Percentiles rank a stretch among this genome's conserved stretches.
phyloP scores from a whole-genome alignment of 2,113 vertebrate species.

The Pontoporia blainvillei region DNA sequence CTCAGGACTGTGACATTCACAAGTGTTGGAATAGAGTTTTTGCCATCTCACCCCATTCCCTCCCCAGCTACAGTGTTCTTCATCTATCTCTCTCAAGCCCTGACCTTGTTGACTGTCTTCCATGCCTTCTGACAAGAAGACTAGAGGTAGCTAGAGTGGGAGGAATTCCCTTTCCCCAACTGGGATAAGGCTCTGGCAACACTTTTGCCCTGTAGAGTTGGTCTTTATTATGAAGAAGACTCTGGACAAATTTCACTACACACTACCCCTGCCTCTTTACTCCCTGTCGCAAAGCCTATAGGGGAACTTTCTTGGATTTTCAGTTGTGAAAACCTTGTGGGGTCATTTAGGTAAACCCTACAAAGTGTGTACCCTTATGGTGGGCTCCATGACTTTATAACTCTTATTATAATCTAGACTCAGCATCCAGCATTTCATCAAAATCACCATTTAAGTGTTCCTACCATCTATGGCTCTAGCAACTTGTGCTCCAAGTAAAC shows the following conservation, averaged over 20 bases:
- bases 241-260: not conserved
- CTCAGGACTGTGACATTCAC: not conserved
- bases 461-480: not conserved
- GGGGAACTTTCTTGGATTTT: not conserved
- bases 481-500: not conserved
- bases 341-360: not conserved
- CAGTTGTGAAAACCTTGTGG: not conserved
- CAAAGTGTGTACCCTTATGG: not conserved
- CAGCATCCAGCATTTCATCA: not conserved
- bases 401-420: not conserved
- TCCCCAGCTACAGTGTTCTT: not conserved
- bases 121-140: not conserved
- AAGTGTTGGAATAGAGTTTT: not conserved
- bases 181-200: not conserved
- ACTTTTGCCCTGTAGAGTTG: not conserved
- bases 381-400: not conserved
- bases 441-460: not conserved
- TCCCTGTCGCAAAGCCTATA: not conserved
- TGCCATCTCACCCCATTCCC: too few species aligned
- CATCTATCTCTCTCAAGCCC: not conserved
- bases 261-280: too few species aligned
- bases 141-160: not conserved
- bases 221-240: not conserved
- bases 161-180: not conserved
- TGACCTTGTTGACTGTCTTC: not conserved